These are phyloP conservation scores for Alectura lathami DNA, from an alignment of 2,113 vertebrate species.

Conservation along the genomic window DNA sequence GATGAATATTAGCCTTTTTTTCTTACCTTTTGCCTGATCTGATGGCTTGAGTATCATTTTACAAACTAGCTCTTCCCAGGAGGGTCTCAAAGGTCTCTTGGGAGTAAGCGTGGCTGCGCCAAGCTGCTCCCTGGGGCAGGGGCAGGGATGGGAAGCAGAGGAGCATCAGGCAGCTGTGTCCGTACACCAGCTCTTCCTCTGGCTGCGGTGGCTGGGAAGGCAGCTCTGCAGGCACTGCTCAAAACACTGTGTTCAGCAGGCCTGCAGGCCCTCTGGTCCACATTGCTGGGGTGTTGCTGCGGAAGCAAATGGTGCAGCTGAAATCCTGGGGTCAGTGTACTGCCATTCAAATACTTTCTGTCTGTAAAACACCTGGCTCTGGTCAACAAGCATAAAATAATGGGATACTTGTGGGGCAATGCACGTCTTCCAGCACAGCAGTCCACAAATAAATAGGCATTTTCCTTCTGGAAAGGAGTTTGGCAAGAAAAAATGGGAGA, in stretches of 20 bases:
- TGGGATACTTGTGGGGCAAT: not conserved
- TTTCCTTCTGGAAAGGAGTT: not conserved
- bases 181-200: too few species aligned
- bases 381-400: not conserved
- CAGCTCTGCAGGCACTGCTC: not conserved
- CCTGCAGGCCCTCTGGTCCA: too few species aligned
- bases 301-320: not conserved
- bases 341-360: not conserved
- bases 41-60: not conserved
- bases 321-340: not conserved
- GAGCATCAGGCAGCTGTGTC: not conserved
- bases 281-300: not conserved
- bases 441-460: not conserved
- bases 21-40: not conserved
- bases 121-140: not conserved
- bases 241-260: not conserved
- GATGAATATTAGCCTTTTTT: not conserved
- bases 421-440: not conserved
- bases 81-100: not conserved
- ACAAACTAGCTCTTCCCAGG: not conserved
- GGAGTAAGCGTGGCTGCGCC: not conserved
- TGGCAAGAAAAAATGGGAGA: not conserved
- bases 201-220: not conserved
- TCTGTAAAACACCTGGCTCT: not conserved
- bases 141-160: not conserved